A percentile compares a stretch with the other conserved stretches of the same genome.
These are phyloP conservation scores for Enteromius trimaculatus DNA, from an alignment of 2,797 vertebrate species.

Conservation along the genomic window DNA sequence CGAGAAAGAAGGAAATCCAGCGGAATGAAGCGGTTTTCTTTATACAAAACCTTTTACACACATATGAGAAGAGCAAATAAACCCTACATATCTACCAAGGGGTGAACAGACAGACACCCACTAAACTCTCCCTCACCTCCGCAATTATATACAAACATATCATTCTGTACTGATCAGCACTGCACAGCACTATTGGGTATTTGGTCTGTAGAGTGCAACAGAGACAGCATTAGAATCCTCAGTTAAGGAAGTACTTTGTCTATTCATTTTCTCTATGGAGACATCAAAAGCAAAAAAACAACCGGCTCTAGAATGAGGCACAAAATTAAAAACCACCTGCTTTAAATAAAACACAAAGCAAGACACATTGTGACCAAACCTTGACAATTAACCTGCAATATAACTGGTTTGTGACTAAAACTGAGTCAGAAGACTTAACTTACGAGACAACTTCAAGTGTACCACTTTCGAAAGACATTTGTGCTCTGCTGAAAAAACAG, in stretches of 20 bases:
- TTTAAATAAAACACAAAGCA: not conserved
- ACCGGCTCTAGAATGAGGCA: not conserved
- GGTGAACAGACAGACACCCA: not conserved
- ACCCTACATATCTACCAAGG: not conserved
- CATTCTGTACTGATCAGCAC: not conserved
- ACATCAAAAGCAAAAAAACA: not conserved
- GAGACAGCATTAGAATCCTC: not conserved
- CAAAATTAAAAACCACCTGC: not conserved
- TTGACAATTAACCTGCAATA: no score
- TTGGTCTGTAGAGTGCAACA: not conserved
- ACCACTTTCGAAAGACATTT: not conserved
- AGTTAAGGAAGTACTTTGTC: not conserved
- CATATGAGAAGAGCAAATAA: slow-evolving; percentile 60
- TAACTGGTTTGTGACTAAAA: not conserved
- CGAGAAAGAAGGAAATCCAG: slow-evolving; percentile 20
- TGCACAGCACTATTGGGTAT: not conserved
- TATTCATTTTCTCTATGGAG: not conserved
- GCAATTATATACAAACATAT: not conserved
- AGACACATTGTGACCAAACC: not conserved
- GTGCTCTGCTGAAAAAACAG: not conserved
- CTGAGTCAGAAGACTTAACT: no score
- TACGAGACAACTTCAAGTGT: not conserved
- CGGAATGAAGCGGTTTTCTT: slow-evolving; percentile 15
- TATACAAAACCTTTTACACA: slow-evolving; percentile 50
- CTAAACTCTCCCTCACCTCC: slow-evolving; percentile 3